These are phyloP conservation scores for Myxocyprinus asiaticus DNA, from an alignment of 2,113 vertebrate species.

Conservation along the genomic window DNA sequence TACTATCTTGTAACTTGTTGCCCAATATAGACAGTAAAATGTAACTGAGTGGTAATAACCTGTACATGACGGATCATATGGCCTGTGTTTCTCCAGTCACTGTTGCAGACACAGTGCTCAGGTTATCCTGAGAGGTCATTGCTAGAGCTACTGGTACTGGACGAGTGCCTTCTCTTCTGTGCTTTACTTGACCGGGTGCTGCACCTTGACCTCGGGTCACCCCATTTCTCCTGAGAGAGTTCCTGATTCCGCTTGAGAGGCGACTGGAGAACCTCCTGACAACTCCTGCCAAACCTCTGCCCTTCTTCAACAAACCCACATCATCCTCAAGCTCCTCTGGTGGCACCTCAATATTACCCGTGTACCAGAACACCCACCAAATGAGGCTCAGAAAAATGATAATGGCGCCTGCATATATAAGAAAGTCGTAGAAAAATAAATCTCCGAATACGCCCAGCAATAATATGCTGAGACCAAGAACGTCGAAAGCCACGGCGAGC, in stretches of 20 bases:
- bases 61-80: constrained; percentile 47
- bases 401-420: constrained; percentile 82
- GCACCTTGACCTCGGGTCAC: constrained; percentile 3
- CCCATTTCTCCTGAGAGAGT: constrained; percentile 57
- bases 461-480: constrained; percentile 76
- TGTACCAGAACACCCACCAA: constrained; percentile 88
- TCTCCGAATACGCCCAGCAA: constrained; percentile 74
- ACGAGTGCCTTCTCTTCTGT: neutral
- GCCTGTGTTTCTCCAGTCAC: constrained; percentile 53
- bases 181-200: no score
- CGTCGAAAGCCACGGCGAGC: constrained; percentile 80
- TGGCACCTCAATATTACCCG: constrained; percentile 80
- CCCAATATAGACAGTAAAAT: neutral
- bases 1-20: neutral
- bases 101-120: constrained; percentile 55
- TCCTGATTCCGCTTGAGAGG: constrained; percentile 52
- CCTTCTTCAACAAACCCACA: constrained; percentile 63
- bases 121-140: constrained; percentile 41
- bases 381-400: constrained; percentile 82
- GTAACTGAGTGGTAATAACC: neutral
- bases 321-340: constrained; percentile 67
- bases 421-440: constrained; percentile 76
- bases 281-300: constrained; percentile 48
- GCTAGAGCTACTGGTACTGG: constrained; percentile 44
- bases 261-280: constrained; percentile 58